phyloP scores from a whole-genome alignment of 2,797 vertebrate species.

The Synanceia verrucosa region DNA sequence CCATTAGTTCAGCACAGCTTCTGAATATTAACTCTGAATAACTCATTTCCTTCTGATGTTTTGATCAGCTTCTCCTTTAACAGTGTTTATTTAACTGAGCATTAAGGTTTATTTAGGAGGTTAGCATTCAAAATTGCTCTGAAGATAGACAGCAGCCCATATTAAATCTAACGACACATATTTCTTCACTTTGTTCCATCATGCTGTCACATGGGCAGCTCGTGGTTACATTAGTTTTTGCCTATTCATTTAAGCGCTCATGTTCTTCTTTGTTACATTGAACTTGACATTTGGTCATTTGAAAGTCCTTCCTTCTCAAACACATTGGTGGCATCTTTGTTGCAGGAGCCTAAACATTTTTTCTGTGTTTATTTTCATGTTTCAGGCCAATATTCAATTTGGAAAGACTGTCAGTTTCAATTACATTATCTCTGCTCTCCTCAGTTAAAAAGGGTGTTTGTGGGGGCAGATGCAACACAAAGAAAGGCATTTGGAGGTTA shows the following conservation, averaged over 20 bases:
- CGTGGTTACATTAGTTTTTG: constrained; percentile 14
- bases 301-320: constrained; percentile 48
- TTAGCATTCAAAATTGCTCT: constrained; percentile 18
- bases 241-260: constrained; percentile 28
- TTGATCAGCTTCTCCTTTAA: neutral
- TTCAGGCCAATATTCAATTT: constrained; percentile 47
- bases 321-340: constrained; percentile 50
- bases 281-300: constrained; percentile 45
- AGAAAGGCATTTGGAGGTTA: constrained; percentile 51
- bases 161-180: constrained; percentile 11
- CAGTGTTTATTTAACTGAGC: constrained; percentile 18
- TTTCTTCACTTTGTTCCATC: constrained; percentile 1
- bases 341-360: constrained; percentile 43
- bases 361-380: constrained; percentile 57
- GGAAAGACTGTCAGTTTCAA: constrained; percentile 48
- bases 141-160: constrained; percentile 29
- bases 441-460: neutral
- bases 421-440: constrained; percentile 39
- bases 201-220: constrained; percentile 19
- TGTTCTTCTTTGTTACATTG: constrained; percentile 41
- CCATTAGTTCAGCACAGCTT: neutral
- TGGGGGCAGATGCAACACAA: constrained; percentile 16
- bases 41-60: neutral
- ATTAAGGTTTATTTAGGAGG: constrained; percentile 24
- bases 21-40: constrained; percentile 33